These are phyloP conservation scores for Noctilio leporinus DNA, from an alignment of 2,113 vertebrate genomes.

Conservation along the genomic window DNA sequence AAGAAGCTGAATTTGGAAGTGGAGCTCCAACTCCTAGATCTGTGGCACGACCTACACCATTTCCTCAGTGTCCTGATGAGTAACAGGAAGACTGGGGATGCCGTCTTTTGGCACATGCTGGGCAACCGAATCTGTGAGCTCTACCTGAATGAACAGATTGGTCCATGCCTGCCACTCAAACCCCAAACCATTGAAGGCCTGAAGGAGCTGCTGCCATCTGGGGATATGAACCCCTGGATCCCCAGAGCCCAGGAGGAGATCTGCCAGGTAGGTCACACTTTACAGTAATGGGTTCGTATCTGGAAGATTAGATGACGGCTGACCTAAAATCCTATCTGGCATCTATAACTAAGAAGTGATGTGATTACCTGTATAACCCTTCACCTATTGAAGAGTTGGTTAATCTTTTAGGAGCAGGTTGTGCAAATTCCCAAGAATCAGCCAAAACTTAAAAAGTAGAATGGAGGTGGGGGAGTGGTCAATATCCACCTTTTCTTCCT, in stretches of 20 bases:
- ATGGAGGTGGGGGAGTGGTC: not conserved
- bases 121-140: conserved; percentile 72
- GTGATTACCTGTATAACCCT: not conserved
- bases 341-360: not conserved
- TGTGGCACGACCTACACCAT: conserved; percentile 78
- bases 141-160: conserved; percentile 62
- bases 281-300: not conserved
- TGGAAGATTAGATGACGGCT: not conserved
- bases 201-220: conserved; percentile 65
- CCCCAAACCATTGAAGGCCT: conserved; percentile 61
- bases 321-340: not conserved
- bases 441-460: not conserved
- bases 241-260: conserved; percentile 76
- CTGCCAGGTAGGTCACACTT: conserved; percentile 70
- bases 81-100: conserved; percentile 58
- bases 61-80: conserved; percentile 67
- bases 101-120: conserved; percentile 63
- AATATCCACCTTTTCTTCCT: not conserved
- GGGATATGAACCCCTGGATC: conserved; percentile 78
- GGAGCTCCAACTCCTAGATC: conserved; percentile 70
- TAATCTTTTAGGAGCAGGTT: not conserved
- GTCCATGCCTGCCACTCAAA: conserved; percentile 58
- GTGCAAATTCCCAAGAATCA: not conserved
- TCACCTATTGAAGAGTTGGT: not conserved
- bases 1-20: not conserved